Evolutionary conservation across 2,113 vertebrate species (phyloP), one percentile per base, ranked within the genome.

Genomic region (Lota lota): DNA sequence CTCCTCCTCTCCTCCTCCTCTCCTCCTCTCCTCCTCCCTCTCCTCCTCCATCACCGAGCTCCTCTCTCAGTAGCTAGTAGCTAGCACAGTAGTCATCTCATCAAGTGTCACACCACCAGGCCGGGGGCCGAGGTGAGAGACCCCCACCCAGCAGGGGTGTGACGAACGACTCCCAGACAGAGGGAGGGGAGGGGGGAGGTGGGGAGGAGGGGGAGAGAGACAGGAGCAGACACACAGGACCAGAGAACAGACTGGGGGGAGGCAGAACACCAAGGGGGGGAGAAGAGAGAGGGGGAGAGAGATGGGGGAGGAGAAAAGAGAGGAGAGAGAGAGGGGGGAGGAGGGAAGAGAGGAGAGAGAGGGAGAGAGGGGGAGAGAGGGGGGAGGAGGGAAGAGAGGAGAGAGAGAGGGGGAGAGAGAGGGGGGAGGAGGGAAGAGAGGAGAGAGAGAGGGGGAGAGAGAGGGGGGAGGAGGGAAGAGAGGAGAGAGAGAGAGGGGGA

Each of bases 101-200:
- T 19, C 8, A 22, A 12, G 10, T 15, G 59, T 60, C 58, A 60
- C 58, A 60, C 58, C 19, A n/a, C 19, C 58, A 22, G n/a, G 21
- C 58, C 10, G 12, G 40, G 40, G 40, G 40, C 40, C 40, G 40
- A 14, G 12, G 40, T 47, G 12, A 14, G 10, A 47, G 40, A 47
- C 8, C 8, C n/a, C n/a, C 58, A 22, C n/a, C 12, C 11, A 63
- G 22, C 72, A 68, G 33, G 64, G 67, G 50, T 58, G 51, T 36
- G 54, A 63, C 21, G 18, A 57, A 62, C 33, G 62, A 57, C 24
- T 62, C 61, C 4, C 63, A 69, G 18, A 62, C 54, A 69, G 15
- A 24, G 67, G 11, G 54, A 74, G 50, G 56, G n/a, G 67, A 18
- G 71, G 69, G 77, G 18, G 51, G 74, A 51, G 18, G 36, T 50